phyloP scores from a whole-genome alignment of 2,797 vertebrate species.

The Sciurus vulgaris region DNA sequence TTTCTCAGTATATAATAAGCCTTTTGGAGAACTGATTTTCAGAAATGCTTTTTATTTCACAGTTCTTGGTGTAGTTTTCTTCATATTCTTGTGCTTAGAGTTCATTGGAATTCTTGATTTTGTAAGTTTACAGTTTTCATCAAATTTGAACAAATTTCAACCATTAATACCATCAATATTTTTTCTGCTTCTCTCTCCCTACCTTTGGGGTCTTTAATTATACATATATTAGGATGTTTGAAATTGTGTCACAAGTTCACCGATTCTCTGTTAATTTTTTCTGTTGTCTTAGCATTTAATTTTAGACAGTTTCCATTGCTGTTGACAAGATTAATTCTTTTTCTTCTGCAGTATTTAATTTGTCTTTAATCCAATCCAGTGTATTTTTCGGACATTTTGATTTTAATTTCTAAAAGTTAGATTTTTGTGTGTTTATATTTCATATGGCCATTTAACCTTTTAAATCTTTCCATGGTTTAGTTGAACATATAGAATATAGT shows the following conservation, averaged over 20 bases:
- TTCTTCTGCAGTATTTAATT: background rate
- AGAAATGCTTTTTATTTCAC: background rate
- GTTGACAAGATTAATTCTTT: background rate
- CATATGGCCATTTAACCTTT: background rate
- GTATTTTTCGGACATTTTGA: background rate
- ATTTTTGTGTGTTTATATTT: background rate
- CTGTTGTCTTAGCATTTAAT: background rate
- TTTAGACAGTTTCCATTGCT: background rate
- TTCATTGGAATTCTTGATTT: background rate
- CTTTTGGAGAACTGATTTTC: background rate
- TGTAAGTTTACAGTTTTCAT: background rate
- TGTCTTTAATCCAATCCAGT: background rate
- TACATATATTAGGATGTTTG: background rate
- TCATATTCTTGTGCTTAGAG: constrained; percentile 3
- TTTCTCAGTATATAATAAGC: background rate
- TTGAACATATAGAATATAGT: background rate
- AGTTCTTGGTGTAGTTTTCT: background rate
- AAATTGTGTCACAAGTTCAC: background rate
- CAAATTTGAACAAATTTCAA: background rate
- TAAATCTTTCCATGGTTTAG: background rate
- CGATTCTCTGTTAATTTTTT: background rate
- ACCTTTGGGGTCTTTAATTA: background rate
- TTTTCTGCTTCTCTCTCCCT: background rate
- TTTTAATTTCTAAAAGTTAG: background rate
- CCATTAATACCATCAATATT: background rate